phyloP scores from a whole-genome alignment of 2,113 vertebrate genomes.

The Pungitius pungitius region DNA sequence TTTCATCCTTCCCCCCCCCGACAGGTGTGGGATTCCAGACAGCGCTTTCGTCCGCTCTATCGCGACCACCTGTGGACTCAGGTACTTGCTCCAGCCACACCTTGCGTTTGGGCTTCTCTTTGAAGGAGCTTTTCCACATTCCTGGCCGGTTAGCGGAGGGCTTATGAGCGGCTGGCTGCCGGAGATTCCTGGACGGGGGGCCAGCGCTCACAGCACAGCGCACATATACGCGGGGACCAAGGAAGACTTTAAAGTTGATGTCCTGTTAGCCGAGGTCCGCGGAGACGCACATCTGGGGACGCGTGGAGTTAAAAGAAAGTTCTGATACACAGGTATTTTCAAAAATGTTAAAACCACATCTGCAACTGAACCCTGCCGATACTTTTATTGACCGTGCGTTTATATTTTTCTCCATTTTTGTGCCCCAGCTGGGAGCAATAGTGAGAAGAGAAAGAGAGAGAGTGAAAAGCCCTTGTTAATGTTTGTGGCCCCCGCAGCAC shows the following conservation, averaged over 20 bases:
- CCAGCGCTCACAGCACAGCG: conserved; percentile 69
- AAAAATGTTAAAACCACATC: conserved; percentile 26
- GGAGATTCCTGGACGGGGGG: conserved; percentile 73
- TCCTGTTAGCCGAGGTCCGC: conserved; percentile 67
- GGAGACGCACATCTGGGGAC: conserved; percentile 71
- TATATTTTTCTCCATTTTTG: conserved; percentile 18
- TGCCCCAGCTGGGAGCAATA: neutral
- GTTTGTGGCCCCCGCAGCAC: conserved; percentile 50
- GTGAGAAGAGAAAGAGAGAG: conserved; percentile 3
- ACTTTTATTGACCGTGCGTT: conserved; percentile 26
- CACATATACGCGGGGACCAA: conserved; percentile 59
- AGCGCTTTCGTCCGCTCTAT: conserved; percentile 50
- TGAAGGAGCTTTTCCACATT: conserved; percentile 75
- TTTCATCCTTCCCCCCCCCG: conserved; percentile 14
- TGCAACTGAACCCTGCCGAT: neutral
- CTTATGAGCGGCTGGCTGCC: conserved; percentile 69
- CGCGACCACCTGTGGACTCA: conserved; percentile 72
- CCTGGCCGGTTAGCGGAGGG: conserved; percentile 69
- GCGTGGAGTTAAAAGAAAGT: conserved; percentile 21
- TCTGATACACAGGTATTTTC: conserved; percentile 20
- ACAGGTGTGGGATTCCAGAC: conserved; percentile 71
- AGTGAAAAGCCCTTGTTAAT: conserved; percentile 31
- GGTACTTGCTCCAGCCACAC: conserved; percentile 72
- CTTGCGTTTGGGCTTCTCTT: conserved; percentile 61
- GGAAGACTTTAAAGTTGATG: conserved; percentile 77